These are phyloP conservation scores for Dione juno DNA, from an alignment of 2,888 invertebrate species.

Conservation along the genomic window DNA sequence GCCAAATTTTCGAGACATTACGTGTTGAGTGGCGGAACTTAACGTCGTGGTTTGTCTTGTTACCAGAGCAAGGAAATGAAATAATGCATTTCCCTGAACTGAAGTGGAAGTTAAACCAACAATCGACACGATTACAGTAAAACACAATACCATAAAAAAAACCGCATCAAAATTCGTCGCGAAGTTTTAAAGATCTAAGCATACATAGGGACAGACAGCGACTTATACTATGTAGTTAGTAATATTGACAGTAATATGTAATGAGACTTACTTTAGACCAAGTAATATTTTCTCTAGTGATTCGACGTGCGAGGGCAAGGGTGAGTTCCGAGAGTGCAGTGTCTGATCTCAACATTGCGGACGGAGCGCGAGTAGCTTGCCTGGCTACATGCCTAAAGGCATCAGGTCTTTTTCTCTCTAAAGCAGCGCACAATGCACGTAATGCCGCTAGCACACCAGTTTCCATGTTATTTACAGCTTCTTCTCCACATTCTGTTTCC, in stretches of 20 bases:
- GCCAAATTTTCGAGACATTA: neutral
- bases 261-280: conserved; percentile 88
- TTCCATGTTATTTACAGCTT: conserved; percentile 77
- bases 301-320: conserved; percentile 87
- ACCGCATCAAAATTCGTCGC: no score
- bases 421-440: conserved; percentile 85
- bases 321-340: conserved; percentile 85
- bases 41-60: no score
- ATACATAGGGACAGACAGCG: no score
- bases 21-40: no score
- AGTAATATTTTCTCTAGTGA: conserved; percentile 88
- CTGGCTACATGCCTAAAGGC: conserved; percentile 88
- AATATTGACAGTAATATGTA: neutral
- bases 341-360: conserved; percentile 84
- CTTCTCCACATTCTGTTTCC: conserved; percentile 82
- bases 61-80: neutral
- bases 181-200: no score
- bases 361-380: conserved; percentile 86
- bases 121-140: no score
- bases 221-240: no score
- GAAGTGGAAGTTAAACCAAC: no score
- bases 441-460: conserved; percentile 73
- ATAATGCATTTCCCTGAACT: no score
- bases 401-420: conserved; percentile 91
- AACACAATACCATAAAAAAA: no score